Conservation (phyloP, 1,140 invertebrate genomes). For the Mercenaria mercenaria region DNA sequence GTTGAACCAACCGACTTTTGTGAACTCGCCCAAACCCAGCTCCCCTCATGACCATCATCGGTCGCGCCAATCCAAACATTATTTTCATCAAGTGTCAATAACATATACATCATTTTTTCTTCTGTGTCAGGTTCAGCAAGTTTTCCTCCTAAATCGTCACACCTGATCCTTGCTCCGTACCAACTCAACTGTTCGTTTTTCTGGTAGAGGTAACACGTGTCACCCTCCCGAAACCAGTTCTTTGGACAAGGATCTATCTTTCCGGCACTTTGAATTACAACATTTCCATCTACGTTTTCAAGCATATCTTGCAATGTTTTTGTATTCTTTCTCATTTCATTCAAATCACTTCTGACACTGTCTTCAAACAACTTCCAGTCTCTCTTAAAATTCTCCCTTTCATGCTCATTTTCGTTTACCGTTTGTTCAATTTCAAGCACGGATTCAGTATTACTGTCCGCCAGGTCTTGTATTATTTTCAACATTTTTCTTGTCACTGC, state of each 20-base stretch:
- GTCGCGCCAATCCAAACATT: slow-evolving; percentile 2
- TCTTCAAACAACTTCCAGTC: not conserved
- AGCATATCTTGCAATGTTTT: not conserved
- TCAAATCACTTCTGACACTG: not conserved
- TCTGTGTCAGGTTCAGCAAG: not conserved
- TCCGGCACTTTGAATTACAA: not conserved
- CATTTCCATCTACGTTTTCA: not conserved
- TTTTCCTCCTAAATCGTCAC: not conserved
- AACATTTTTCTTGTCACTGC: not conserved
- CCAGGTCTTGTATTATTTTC: not conserved
- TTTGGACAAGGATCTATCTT: not conserved
- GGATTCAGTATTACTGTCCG: not conserved
- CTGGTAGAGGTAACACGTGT: not conserved
- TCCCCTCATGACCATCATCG: not conserved
- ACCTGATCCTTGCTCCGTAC: not conserved
- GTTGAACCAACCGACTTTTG: not conserved
- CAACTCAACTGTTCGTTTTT: not conserved
- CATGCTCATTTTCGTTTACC: not conserved
- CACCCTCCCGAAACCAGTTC: not conserved
- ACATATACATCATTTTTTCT: not conserved
- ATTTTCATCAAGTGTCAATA: not conserved
- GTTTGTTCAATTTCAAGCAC: not conserved
- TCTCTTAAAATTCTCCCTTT: not conserved
- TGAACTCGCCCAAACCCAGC: slow-evolving; percentile 1
- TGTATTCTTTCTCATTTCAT: not conserved